Evolutionary conservation across 2,888 invertebrate species (phyloP), one percentile per base, ranked within the genome.

Genomic region (Zelleria hepariella): DNA sequence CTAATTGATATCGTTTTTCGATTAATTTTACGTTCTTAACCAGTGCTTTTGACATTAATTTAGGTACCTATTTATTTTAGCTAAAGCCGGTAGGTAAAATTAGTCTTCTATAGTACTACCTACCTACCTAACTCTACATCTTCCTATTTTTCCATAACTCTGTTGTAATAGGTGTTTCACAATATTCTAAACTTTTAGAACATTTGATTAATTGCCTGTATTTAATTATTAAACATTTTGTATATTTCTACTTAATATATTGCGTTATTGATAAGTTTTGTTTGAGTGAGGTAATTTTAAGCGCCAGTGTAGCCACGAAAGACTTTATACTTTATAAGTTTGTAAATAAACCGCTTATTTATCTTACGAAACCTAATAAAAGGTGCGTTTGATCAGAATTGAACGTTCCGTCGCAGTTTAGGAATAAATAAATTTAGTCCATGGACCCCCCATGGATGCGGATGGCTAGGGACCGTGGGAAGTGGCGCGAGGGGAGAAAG

Each of bases 281-380:
- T 42, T 42, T 5, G 32, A 42, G 32, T 42, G 32, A 51, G 42
- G 52, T 58, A 23, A 25, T 53, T 23, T 54, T 26, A 55, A 26
- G 15, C 42, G 82, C 82, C 81, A 73, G 71, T 77, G 75, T 80
- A 83, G 80, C 77, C 80, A 79, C 76, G 79, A 84, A 86, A 86
- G 85, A 85, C 86, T 86, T 85, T 77, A 5, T 81, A 80, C 79
- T 74, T 68, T 73, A 66, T 42, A 42, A 42, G 32, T 42, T 42
- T 42, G 77, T 70, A 72, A 77, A 72, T 70, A 72, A 77, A 72
- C 75, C 78, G 79, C 81, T 77, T 82, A 82, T 82, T 84, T 82
- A 82, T 81, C 15, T 20, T 52, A 20, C 18, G 15, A 18, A 54
- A 42, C 32, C 10, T 15, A 15, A 42, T 15, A 42, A 15, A 42